phyloP scores from a whole-genome alignment of 2,888 invertebrate genomes.

The Ferdinandea cuprea region DNA sequence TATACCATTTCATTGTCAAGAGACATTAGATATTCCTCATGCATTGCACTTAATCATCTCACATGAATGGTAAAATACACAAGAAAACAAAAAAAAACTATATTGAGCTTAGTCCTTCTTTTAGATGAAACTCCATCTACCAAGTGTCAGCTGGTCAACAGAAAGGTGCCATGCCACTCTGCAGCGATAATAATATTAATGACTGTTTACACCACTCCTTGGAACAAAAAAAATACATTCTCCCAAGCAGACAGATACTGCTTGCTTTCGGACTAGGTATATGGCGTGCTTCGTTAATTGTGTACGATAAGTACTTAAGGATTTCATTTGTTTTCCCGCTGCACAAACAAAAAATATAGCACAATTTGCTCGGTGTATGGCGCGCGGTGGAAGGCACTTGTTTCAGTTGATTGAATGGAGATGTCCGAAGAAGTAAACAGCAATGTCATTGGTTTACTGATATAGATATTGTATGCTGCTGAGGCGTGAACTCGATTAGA shows the following conservation, averaged over 20 bases:
- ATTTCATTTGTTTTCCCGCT: constrained; percentile 69
- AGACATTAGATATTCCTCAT: neutral
- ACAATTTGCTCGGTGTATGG: constrained; percentile 35
- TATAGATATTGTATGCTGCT: too few relatives aligned
- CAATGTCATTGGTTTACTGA: too few relatives aligned
- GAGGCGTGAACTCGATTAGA: too few relatives aligned
- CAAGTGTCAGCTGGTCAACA: constrained; percentile 46
- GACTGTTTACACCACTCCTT: constrained; percentile 47
- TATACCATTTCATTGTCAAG: too few relatives aligned
- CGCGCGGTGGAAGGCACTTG: too few relatives aligned
- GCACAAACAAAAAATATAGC: constrained; percentile 36
- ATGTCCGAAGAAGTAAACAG: too few relatives aligned
- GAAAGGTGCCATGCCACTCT: constrained; percentile 58
- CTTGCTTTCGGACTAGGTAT: constrained; percentile 20
- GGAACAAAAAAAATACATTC: constrained; percentile 18
- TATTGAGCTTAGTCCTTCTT: neutral
- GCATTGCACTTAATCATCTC: neutral
- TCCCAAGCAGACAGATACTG: constrained; percentile 1
- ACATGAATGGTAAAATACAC: neutral
- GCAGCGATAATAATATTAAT: constrained; percentile 70
- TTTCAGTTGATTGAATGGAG: too few relatives aligned
- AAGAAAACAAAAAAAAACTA: neutral
- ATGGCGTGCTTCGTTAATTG: constrained; percentile 61
- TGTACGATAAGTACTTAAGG: constrained; percentile 69
- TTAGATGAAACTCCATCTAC: constrained; percentile 36